Evolutionary conservation across 2,113 vertebrate genomes (phyloP), one percentile per base, ranked within the genome.

Genomic region (Trematocara variabile): DNA sequence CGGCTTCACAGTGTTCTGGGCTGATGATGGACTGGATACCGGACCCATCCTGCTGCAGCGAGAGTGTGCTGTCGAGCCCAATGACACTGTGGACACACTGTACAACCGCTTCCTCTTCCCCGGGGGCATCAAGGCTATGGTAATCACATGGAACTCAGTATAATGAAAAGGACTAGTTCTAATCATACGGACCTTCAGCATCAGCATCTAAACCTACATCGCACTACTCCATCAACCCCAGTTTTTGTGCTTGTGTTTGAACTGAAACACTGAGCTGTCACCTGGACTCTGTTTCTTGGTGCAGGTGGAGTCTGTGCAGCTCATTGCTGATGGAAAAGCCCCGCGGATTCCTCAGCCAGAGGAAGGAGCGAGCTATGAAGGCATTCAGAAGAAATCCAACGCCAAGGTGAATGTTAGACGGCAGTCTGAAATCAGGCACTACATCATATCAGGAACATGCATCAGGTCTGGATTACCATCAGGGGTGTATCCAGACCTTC

Each of bases 51-150:
- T 99, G 88, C 97, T 99, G 89, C 99, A 99, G 95, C 95, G 91
- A 53, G 97, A 98, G 48, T 99, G 98, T 88, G 88, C 94, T 0
- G 96, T 99, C 2, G 95, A 97, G 25, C 96, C 96, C 80, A 98
- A 97, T 0, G 98, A 99, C 82, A 99, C 98, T 0, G 98, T 99
- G 94, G 99, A 99, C 88, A 88, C 97, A 0, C 95, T 99, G 2
- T 99, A 99, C 87, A 99, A 99, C 92, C 95, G 97, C 1, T 99
- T 99, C 94, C 98, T 99, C 56, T 99, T 97, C 88, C 98, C 98
- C 14, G 97, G 99, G 91, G 99, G 99, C 86, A 96, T 99, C 94
- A 98, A 98, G 53, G 97, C 97, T 50, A 99, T 99, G 98, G 99
- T 99, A 96, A 96, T 34, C n/a, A 20, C 3, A 9, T 46, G 30